Base-by-base conservation (phyloP, 2,113 vertebrate species). In the Numida meleagris region DNA sequence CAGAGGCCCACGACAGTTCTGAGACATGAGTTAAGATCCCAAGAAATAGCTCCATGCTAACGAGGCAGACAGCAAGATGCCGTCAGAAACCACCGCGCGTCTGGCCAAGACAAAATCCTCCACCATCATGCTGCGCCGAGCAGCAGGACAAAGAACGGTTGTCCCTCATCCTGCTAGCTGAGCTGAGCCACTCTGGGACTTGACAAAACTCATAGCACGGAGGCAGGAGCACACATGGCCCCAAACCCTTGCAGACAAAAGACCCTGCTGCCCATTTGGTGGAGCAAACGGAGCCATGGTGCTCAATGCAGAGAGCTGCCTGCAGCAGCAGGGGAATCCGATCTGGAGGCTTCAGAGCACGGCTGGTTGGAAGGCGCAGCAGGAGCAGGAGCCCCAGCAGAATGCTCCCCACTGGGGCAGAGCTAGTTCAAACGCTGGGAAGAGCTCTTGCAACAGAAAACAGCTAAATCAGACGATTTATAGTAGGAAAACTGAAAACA, bases 401-500 rank as follows among this genome's bases (percentile, higher is more conserved):
- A 95, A 88, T 82, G 43, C 72, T 91, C 84, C 84, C 84, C 71
- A 38, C 38, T 29, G 50, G 23, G 85, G 53, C 75, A 90, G 61
- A 95, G 62, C 73, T 86, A 84, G 85, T 88, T 94, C 88, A 91
- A 86, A 94, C 72, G 43, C 73, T 88, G 76, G 36, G 87, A 95
- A 94, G 62, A 89, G 31, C 82, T 93, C 73, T 81, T 86, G 88
- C 82, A 93, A 93, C 40, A 95, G 75, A 93, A 93, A 95, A 43
- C 65, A 95, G 42, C 57, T 61, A 90, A 83, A 86, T 83, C 80
- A 73, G 70, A 96, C 82, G 94, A 95, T 95, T 95, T 95, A 95
- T 84, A 90, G 88, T 33, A 65, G 51, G 80, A 92, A 95, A 95
- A 97, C 86, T 53, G 58, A 72, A 90, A 95, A 81, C 91, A 95